Conservation (phyloP, 53 echinoderm and acorn worm genomes). For the Actinopyga echinites region DNA sequence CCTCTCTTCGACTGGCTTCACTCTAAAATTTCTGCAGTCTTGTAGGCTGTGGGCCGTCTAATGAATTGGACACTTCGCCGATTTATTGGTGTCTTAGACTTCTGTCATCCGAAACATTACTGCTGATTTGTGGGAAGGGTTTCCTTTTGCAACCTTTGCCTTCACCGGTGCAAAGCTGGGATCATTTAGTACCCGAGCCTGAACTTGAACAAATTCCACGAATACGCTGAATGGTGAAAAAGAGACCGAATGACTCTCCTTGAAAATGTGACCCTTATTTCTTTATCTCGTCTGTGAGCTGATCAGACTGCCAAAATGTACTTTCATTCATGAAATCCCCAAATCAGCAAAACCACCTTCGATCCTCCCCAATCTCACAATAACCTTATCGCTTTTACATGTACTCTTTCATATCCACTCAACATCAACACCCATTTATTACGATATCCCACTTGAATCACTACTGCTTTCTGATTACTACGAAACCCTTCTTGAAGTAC, state of each 20-base stretch:
- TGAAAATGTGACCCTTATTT: conserved; percentile 54
- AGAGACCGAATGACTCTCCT: conserved; percentile 42
- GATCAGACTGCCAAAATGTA: too few relatives aligned
- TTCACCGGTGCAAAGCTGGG: conserved; percentile 54
- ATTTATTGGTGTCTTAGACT: conserved; percentile 18
- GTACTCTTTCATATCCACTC: too few relatives aligned
- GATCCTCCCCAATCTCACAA: too few relatives aligned
- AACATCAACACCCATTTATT: too few relatives aligned
- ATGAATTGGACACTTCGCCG: conserved; percentile 54
- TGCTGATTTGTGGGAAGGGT: conserved; percentile 8
- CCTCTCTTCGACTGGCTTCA: conserved; percentile 50
- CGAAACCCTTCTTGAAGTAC: too few relatives aligned
- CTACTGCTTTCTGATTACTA: background rate
- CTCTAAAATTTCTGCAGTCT: conserved; percentile 59
- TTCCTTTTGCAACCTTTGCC: conserved; percentile 3
- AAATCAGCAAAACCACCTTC: too few relatives aligned
- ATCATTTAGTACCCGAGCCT: conserved; percentile 58
- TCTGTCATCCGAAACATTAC: conserved; percentile 47
- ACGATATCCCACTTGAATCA: too few relatives aligned
- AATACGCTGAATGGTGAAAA: conserved; percentile 59
- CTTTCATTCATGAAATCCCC: too few relatives aligned
- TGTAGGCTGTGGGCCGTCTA: conserved; percentile 48
- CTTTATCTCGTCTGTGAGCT: conserved; percentile 49
- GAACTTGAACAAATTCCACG: conserved; percentile 60
- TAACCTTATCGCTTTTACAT: too few relatives aligned